phyloP scores from a whole-genome alignment of 1,140 invertebrate species.

The Drosophila lini region DNA sequence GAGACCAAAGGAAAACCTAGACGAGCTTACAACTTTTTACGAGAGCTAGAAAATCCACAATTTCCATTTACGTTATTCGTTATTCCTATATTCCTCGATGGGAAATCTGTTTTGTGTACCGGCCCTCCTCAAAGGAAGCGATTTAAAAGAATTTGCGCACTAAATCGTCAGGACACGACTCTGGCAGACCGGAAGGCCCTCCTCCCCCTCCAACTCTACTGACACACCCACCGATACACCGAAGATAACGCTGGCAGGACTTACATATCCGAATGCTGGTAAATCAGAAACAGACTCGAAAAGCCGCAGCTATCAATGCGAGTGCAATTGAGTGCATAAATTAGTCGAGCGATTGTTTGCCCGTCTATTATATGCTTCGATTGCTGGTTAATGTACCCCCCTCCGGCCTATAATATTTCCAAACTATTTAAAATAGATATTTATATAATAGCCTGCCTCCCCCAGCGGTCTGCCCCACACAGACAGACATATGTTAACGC shows the following conservation, averaged over 20 bases:
- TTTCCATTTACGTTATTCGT: constrained; percentile 18
- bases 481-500: constrained; percentile 6
- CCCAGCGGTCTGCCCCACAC: constrained; percentile 5
- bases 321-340: constrained; percentile 52
- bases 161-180: not conserved
- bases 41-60: constrained; percentile 27
- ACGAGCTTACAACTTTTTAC: constrained; percentile 73
- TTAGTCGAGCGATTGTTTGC: constrained; percentile 36
- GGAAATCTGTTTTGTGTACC: constrained; percentile 9
- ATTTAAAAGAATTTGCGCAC: constrained; percentile 7
- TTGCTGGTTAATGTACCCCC: constrained; percentile 31
- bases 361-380: constrained; percentile 34
- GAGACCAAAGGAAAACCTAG: constrained; percentile 74
- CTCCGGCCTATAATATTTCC: not conserved
- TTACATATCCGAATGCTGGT: constrained; percentile 23
- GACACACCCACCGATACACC: constrained; percentile 58
- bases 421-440: constrained; percentile 15
- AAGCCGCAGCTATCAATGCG: constrained; percentile 17
- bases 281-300: constrained; percentile 36
- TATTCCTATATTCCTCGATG: constrained; percentile 10
- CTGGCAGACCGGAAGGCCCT: not conserved
- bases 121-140: not conserved
- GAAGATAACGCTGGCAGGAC: constrained; percentile 14
- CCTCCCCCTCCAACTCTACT: constrained; percentile 1
- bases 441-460: constrained; percentile 16